These are phyloP conservation scores for Gymnoscelis rufifasciata DNA, from an alignment of 2,888 invertebrate genomes.

Conservation along the genomic window DNA sequence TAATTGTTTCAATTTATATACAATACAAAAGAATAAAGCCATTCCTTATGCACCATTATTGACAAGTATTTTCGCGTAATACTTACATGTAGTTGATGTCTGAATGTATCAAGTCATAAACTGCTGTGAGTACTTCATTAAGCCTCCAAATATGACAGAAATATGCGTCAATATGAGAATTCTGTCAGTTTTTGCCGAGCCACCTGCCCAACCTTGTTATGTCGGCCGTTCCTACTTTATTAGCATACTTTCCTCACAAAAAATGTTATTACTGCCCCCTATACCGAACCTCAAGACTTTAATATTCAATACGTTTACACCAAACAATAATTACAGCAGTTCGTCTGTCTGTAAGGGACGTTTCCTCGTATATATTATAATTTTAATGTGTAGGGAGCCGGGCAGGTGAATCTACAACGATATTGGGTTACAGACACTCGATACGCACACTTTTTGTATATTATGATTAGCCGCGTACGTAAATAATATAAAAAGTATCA, in stretches of 20 bases:
- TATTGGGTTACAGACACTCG: slow-evolving; percentile 66
- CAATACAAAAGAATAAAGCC: too few relatives aligned
- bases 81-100: too few relatives aligned
- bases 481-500: slow-evolving; percentile 47
- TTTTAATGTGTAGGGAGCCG: slow-evolving; percentile 52
- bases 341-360: slow-evolving; percentile 61
- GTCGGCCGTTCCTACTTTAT: slow-evolving; percentile 55
- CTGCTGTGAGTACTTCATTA: slow-evolving; percentile 8
- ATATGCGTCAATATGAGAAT: slow-evolving; percentile 45
- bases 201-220: slow-evolving; percentile 55
- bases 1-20: too few relatives aligned
- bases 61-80: too few relatives aligned
- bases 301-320: slow-evolving; percentile 76
- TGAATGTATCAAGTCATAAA: too few relatives aligned
- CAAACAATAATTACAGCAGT: slow-evolving; percentile 71
- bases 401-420: slow-evolving; percentile 61
- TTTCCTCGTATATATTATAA: slow-evolving; percentile 67
- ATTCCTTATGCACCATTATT: too few relatives aligned
- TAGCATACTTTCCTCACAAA: slow-evolving; percentile 67
- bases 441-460: slow-evolving; percentile 54
- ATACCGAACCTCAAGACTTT: slow-evolving; percentile 50
- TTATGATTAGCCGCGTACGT: slow-evolving; percentile 48
- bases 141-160: slow-evolving; percentile 36
- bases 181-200: slow-evolving; percentile 54
- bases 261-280: slow-evolving; percentile 61